Conservation (phyloP, 2,797 vertebrate species). For the Schizopygopsis malacanthus region DNA sequence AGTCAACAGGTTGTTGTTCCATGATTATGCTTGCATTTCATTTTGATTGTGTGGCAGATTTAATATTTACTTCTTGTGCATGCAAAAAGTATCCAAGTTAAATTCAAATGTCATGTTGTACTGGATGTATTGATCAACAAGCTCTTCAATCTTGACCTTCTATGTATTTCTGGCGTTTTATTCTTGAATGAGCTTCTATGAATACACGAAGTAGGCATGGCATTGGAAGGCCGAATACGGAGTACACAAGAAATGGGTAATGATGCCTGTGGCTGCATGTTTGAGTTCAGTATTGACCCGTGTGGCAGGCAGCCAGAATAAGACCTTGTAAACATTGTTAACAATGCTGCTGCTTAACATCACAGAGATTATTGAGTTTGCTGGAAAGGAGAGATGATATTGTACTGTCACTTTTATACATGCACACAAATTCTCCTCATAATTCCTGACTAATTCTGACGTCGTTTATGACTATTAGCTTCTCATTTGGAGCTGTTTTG, state of each 20-base stretch:
- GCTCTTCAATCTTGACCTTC: slow-evolving; percentile 1
- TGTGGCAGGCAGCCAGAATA: slow-evolving; percentile 10
- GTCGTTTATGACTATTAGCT: background rate
- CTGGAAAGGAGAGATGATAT: background rate
- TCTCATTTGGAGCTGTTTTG: background rate
- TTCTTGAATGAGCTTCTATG: background rate
- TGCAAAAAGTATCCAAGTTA: background rate
- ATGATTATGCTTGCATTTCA: background rate
- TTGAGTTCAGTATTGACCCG: slow-evolving; percentile 1
- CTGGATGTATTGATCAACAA: background rate
- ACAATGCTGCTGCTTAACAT: background rate
- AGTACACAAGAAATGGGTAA: background rate
- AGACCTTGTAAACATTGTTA: slow-evolving; percentile 25
- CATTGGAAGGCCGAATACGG: background rate
- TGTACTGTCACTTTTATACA: background rate
- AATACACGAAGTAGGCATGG: background rate
- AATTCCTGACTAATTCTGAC: background rate
- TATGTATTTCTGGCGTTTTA: background rate
- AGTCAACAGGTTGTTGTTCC: slow-evolving; percentile 30
- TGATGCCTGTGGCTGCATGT: slow-evolving; percentile 25
- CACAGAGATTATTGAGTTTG: background rate
- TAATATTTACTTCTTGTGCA: background rate
- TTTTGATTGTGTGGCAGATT: background rate
- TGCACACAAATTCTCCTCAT: background rate
- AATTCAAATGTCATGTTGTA: background rate